These are phyloP conservation scores for Phenganax stokvisi DNA, from an alignment of 92 coral and sea anemone species.

Conservation along the genomic window DNA sequence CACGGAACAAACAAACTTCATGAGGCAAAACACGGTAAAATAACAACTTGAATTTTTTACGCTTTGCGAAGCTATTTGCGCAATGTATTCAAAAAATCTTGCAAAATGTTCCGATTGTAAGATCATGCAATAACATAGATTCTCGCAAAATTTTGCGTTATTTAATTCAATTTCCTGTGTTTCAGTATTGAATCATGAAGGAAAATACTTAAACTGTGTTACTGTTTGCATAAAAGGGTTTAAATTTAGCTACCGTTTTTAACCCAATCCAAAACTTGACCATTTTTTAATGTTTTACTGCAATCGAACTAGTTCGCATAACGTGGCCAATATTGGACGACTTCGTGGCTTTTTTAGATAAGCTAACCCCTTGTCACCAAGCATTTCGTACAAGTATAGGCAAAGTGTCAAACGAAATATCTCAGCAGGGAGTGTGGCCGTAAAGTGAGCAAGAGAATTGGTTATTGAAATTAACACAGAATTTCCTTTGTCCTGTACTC, in stretches of 20 bases:
- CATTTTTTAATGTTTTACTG: background rate
- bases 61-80: background rate
- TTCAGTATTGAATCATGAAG: no score
- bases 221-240: no score
- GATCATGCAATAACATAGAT: background rate
- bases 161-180: background rate
- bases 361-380: background rate
- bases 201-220: no score
- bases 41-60: conserved; percentile 9
- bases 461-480: background rate
- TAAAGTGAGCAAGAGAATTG: background rate
- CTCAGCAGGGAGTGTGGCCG: background rate
- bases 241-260: no score
- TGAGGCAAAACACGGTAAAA: conserved; percentile 14
- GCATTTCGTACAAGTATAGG: background rate
- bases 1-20: conserved; percentile 4
- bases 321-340: background rate
- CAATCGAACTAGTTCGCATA: background rate
- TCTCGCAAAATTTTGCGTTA: background rate
- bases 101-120: background rate
- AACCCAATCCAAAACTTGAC: background rate
- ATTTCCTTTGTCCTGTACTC: background rate
- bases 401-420: background rate
- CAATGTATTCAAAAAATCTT: background rate
- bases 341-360: background rate